Evolutionary conservation across 2,113 vertebrate species (phyloP).

Genomic region (Daubentonia madagascariensis): DNA sequence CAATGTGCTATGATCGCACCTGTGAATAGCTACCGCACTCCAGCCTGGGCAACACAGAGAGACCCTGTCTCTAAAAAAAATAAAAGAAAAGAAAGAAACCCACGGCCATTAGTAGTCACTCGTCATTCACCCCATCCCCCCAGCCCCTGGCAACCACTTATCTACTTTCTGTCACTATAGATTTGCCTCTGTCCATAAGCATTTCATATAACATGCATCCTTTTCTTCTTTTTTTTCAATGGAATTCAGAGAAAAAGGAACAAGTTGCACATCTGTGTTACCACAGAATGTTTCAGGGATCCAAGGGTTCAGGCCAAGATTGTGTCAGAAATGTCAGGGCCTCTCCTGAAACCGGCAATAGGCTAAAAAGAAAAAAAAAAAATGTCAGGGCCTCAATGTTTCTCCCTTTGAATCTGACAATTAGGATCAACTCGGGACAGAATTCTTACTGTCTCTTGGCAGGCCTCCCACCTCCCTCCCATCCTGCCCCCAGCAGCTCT

Average conservation of each 20-base stretch:
- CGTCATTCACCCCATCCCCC: not conserved
- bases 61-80: too few species aligned
- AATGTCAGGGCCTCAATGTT: not conserved
- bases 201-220: not conserved
- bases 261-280: not conserved
- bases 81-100: too few species aligned
- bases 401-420: not conserved
- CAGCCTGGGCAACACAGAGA: too few species aligned
- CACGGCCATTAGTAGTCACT: not conserved
- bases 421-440: not conserved
- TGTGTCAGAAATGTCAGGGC: not conserved
- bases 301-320: not conserved
- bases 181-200: not conserved
- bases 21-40: too few species aligned
- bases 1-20: too few species aligned
- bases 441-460: not conserved
- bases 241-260: not conserved
- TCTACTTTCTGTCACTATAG: not conserved
- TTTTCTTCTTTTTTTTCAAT: not conserved
- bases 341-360: too few species aligned
- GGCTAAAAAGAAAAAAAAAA: too few species aligned
- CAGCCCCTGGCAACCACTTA: not conserved
- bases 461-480: not conserved
- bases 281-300: not conserved
- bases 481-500: not conserved